A percentile compares a stretch with the other conserved stretches of the same genome.
Evolutionary conservation across 2,113 vertebrate genomes (phyloP).

Genomic region (Megaceryle maxima): DNA sequence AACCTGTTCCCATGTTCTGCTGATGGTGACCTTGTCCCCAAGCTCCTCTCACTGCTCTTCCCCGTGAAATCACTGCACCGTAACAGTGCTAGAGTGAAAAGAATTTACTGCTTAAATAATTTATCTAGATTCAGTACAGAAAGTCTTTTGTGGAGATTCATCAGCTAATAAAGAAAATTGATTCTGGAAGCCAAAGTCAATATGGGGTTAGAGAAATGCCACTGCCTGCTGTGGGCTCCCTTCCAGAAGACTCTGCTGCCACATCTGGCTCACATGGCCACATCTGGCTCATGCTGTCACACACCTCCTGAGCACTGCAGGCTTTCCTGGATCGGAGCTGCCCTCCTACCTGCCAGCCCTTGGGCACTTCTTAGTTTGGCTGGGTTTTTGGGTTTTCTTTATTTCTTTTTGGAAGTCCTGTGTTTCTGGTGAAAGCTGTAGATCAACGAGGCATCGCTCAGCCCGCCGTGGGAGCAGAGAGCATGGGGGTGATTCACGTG

Average conservation of each 20-base stretch:
- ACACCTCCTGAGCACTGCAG: accelerated
- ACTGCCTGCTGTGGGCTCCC: background rate
- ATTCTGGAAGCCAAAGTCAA: conserved; percentile 72
- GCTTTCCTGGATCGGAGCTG: background rate
- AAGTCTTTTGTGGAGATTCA: conserved; percentile 71
- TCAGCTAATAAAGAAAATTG: conserved; percentile 81
- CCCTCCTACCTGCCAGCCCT: background rate
- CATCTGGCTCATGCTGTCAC: background rate
- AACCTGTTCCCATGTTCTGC: background rate
- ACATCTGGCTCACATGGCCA: background rate
- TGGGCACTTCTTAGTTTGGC: background rate
- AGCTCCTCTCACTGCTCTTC: background rate
- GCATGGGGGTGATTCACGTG: accelerated
- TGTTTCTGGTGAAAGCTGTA: background rate
- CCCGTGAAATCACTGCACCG: conserved; percentile 12
- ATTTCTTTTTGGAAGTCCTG: background rate
- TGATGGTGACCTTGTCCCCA: conserved; percentile 48
- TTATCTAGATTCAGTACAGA: conserved; percentile 67
- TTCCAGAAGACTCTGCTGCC: background rate
- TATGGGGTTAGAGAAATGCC: conserved; percentile 49
- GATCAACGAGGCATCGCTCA: accelerated
- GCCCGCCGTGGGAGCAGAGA: accelerated
- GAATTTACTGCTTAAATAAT: conserved; percentile 73
- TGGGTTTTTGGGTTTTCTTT: too few relatives aligned
- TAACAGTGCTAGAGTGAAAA: conserved; percentile 40